Percentiles rank a stretch among this genome's conserved stretches.
Conservation (phyloP, 2,888 invertebrate genomes). For the Tolmerus cingulatus region DNA sequence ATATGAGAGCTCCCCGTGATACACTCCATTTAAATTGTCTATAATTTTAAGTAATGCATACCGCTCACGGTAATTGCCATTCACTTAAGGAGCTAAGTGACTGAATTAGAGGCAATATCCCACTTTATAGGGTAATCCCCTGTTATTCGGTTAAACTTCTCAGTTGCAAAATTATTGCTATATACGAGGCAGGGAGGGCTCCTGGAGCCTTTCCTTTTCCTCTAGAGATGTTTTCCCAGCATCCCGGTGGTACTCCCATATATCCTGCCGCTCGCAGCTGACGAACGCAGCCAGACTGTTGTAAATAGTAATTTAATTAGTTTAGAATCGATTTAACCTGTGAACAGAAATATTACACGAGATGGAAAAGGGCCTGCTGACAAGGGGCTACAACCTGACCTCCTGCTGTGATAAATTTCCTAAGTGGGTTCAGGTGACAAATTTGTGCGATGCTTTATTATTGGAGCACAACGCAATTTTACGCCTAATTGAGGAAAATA, state of each 20-base stretch:
- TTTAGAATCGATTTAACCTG: background rate
- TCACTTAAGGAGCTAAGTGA: conserved; percentile 24
- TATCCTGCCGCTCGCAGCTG: background rate
- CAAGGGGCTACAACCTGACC: background rate
- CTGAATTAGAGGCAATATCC: background rate
- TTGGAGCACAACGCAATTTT: background rate
- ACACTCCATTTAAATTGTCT: background rate
- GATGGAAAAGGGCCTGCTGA: background rate
- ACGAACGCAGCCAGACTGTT: background rate
- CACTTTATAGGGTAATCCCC: conserved; percentile 10
- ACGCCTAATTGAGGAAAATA: background rate
- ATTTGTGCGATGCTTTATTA: background rate
- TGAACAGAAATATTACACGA: background rate
- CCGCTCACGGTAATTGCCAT: background rate
- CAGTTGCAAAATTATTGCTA: background rate
- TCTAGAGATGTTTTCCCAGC: background rate
- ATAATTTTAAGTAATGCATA: conserved; percentile 4
- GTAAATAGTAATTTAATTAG: conserved; percentile 3
- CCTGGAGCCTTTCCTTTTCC: background rate
- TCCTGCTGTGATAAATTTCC: background rate
- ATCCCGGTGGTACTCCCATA: background rate
- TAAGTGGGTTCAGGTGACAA: background rate
- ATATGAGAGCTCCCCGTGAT: background rate
- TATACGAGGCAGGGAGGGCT: background rate
- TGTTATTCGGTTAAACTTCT: conserved; percentile 12